A percentile compares a stretch with the other conserved stretches of the same genome.
Evolutionary conservation across 2,113 vertebrate species (phyloP).

Genomic region (Ceyx cyanopectus): DNA sequence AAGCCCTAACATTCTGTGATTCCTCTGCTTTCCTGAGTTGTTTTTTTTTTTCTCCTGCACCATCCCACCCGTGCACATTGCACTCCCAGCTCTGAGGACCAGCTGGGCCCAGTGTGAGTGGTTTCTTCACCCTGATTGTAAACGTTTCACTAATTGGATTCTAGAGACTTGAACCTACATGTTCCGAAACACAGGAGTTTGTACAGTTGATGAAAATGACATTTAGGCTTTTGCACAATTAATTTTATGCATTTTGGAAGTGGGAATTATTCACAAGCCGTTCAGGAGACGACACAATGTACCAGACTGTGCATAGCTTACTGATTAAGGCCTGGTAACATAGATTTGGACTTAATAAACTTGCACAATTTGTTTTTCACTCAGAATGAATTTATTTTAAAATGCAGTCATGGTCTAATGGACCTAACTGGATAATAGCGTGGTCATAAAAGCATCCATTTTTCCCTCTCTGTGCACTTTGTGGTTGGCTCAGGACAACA

Average conservation of each 20-base stretch:
- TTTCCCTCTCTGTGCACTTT: not conserved
- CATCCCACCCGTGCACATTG: accelerated
- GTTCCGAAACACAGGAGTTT: not conserved
- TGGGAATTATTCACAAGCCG: not conserved
- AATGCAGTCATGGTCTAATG: not conserved
- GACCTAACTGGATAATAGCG: not conserved
- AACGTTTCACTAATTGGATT: not conserved
- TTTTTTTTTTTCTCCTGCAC: no score
- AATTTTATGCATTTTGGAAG: not conserved
- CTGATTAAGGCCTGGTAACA: not conserved
- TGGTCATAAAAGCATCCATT: not conserved
- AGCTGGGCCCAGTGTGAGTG: not conserved
- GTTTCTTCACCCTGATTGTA: accelerated
- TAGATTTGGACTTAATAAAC: not conserved
- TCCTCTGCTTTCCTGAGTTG: not conserved
- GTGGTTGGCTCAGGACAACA: not conserved
- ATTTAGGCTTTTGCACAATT: not conserved
- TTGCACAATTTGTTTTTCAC: not conserved
- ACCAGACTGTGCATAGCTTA: not conserved
- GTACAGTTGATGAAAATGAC: not conserved
- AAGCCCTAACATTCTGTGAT: no score
- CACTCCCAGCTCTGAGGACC: not conserved
- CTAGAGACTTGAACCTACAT: not conserved
- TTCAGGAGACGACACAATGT: not conserved
- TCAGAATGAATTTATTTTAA: not conserved